Conservation (phyloP, 2,797 vertebrate genomes). For the Gymnothorax javanicus region DNA sequence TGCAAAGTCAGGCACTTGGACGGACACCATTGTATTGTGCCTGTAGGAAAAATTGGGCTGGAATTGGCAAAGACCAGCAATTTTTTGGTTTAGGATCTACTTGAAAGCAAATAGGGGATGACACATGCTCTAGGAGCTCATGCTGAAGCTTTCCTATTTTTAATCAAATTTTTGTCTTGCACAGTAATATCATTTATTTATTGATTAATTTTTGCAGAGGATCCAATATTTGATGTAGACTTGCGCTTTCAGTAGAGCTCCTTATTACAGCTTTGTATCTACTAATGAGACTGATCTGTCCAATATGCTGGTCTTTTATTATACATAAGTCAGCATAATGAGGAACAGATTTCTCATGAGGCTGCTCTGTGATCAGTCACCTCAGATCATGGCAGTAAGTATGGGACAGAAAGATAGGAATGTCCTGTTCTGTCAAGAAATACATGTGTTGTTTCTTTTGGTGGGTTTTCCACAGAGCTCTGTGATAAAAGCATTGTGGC, state of each 20-base stretch:
- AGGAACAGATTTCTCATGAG: conserved; percentile 26
- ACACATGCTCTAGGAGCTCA: not conserved
- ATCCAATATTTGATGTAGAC: conserved; percentile 36
- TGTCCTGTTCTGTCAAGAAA: no score
- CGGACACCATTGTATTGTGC: not conserved
- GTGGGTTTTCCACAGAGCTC: not conserved
- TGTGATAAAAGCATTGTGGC: not conserved
- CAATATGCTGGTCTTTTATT: conserved; percentile 20
- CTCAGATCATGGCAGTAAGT: not conserved
- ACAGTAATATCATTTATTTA: not conserved
- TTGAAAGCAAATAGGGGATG: not conserved
- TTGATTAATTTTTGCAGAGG: conserved; percentile 18
- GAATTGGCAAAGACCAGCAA: conserved; percentile 31
- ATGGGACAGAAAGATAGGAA: not conserved
- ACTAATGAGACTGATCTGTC: conserved; percentile 33
- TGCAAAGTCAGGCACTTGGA: not conserved
- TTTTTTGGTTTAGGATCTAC: not conserved
- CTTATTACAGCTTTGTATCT: conserved; percentile 43
- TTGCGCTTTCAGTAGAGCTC: not conserved
- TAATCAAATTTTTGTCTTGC: conserved; percentile 26
- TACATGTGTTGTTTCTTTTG: no score
- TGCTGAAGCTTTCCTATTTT: conserved; percentile 16
- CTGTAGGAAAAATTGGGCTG: conserved; percentile 34
- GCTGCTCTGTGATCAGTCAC: not conserved
- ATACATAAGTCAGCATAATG: conserved; percentile 18